These are phyloP conservation scores for Atrichornis clamosus DNA, from an alignment of 2,113 vertebrate species.

Conservation along the genomic window DNA sequence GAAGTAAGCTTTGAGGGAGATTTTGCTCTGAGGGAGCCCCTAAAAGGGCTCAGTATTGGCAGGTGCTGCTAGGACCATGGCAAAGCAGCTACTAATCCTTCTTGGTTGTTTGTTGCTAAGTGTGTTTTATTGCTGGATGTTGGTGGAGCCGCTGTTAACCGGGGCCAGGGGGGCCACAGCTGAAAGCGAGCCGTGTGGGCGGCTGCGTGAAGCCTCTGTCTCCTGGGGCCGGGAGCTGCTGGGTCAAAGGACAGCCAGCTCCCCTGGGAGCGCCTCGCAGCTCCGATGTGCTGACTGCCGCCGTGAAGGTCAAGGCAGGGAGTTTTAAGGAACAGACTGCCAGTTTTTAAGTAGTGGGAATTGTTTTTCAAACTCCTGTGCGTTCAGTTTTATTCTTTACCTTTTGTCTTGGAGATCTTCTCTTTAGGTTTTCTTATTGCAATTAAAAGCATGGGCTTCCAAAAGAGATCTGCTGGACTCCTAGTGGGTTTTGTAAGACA, in stretches of 20 bases:
- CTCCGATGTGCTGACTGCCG: rapidly evolving
- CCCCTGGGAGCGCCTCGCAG: rapidly evolving
- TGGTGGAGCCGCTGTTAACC: not conserved
- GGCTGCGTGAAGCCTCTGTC: rapidly evolving
- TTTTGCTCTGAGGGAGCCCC: not conserved
- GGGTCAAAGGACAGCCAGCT: not conserved
- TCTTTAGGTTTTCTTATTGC: not conserved
- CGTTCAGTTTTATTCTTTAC: rapidly evolving
- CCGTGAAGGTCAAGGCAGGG: rapidly evolving
- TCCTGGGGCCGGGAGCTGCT: not conserved
- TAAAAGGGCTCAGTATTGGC: not conserved
- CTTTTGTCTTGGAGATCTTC: rapidly evolving
- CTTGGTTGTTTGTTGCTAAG: not conserved
- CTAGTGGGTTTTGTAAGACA: not conserved
- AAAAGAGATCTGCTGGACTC: not conserved
- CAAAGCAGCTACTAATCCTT: not conserved
- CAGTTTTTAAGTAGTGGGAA: not conserved
- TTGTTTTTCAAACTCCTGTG: not conserved
- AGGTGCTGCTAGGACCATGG: not conserved
- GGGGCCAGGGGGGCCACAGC: rapidly evolving
- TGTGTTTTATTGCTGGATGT: not conserved
- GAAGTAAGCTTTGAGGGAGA: too few species aligned
- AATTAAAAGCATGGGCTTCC: rapidly evolving
- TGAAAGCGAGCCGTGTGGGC: rapidly evolving
- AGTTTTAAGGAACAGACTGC: not conserved